These are phyloP conservation scores for Platycheirus albimanus DNA, from an alignment of 2,888 invertebrate genomes.

Conservation along the genomic window DNA sequence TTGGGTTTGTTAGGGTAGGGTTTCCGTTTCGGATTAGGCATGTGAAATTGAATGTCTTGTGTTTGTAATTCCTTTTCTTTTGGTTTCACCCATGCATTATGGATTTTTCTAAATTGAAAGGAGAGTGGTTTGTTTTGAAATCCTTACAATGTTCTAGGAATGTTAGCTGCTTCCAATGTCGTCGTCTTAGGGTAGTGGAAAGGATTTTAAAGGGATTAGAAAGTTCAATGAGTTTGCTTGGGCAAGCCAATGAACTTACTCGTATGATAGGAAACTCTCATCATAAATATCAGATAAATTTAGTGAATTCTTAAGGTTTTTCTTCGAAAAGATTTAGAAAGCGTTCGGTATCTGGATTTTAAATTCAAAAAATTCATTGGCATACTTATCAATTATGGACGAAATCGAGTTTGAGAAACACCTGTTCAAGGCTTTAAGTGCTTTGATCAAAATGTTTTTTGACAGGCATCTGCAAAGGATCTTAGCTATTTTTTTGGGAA, in stretches of 20 bases:
- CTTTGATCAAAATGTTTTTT: too few relatives aligned
- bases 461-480: too few relatives aligned
- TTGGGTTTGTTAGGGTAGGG: conserved; percentile 10
- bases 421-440: too few relatives aligned
- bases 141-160: conserved; percentile 20
- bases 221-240: conserved; percentile 55
- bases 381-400: too few relatives aligned
- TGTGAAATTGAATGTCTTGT: conserved; percentile 62
- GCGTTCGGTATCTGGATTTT: too few relatives aligned
- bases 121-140: conserved; percentile 30
- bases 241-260: conserved; percentile 45
- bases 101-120: neutral
- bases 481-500: too few relatives aligned
- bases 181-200: conserved; percentile 9
- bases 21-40: conserved; percentile 46
- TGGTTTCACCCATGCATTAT: conserved; percentile 26
- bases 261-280: too few relatives aligned
- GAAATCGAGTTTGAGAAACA: too few relatives aligned
- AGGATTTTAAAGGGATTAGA: conserved; percentile 31
- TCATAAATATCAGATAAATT: too few relatives aligned
- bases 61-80: conserved; percentile 49
- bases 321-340: too few relatives aligned
- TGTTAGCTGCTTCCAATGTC: neutral
- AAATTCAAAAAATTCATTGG: too few relatives aligned
- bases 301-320: too few relatives aligned